phyloP scores from a whole-genome alignment of 2,797 vertebrate species.

The Eulemur mongoz region DNA sequence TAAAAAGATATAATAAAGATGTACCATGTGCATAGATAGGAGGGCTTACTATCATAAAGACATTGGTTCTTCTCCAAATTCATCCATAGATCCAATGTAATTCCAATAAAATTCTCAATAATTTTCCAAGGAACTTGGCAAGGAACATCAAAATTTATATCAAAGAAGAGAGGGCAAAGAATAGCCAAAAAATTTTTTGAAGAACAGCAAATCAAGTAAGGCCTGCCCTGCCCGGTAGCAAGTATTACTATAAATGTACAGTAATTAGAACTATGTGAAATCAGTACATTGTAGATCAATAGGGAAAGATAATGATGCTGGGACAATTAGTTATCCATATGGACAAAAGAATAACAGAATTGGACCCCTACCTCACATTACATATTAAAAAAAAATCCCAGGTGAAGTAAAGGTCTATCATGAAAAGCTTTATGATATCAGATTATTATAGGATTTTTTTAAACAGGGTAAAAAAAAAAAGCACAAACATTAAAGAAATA shows the following conservation, averaged over 20 bases:
- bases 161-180: neutral
- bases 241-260: neutral
- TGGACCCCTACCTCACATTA: neutral
- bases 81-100: neutral
- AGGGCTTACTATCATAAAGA: neutral
- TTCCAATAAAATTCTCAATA: neutral
- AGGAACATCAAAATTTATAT: neutral
- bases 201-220: neutral
- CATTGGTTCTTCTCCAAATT: neutral
- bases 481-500: neutral
- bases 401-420: neutral
- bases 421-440: slow-evolving; percentile 5
- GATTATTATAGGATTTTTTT: neutral
- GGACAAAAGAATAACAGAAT: neutral
- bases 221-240: neutral
- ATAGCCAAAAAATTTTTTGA: neutral
- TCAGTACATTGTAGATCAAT: neutral
- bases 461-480: neutral
- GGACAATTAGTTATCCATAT: neutral
- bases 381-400: neutral
- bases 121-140: neutral
- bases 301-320: neutral
- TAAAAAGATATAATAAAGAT: neutral
- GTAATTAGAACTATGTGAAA: neutral
- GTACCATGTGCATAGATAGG: neutral